Percentiles rank a stretch among this genome's conserved stretches.
phyloP scores from a whole-genome alignment of 2,797 vertebrate genomes.

The Enteromius viviparus region DNA sequence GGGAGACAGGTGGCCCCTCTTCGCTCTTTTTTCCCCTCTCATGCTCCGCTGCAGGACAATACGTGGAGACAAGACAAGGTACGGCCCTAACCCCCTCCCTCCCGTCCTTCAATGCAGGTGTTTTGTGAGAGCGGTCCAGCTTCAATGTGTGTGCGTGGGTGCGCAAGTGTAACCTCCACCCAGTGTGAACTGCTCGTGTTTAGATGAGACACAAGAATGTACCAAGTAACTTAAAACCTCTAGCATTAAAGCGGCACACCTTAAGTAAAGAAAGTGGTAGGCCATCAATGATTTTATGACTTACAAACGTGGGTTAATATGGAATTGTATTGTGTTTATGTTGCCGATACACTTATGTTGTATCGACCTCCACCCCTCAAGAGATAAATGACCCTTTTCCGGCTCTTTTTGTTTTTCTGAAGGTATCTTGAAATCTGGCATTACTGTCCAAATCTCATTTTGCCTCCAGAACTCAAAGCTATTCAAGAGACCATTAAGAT shows the following conservation, averaged over 20 bases:
- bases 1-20: slow-evolving; percentile 56
- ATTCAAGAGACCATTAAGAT: slow-evolving; percentile 46
- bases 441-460: slow-evolving; percentile 50
- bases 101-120: slow-evolving; percentile 45
- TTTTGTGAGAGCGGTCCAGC: slow-evolving; percentile 30
- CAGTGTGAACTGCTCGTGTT: neutral
- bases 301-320: neutral
- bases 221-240: slow-evolving; percentile 9
- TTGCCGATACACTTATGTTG: neutral
- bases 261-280: neutral
- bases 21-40: slow-evolving; percentile 26
- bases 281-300: neutral
- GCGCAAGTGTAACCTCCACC: slow-evolving; percentile 15
- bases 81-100: slow-evolving; percentile 8
- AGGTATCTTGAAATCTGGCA: slow-evolving; percentile 46
- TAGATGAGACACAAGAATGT: neutral
- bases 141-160: slow-evolving; percentile 14
- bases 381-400: slow-evolving; percentile 8
- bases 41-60: slow-evolving; percentile 43
- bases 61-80: slow-evolving; percentile 53
- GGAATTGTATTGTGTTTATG: neutral
- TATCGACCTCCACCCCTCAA: slow-evolving; percentile 14
- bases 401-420: slow-evolving; percentile 8
- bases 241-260: slow-evolving; percentile 4
- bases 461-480: slow-evolving; percentile 51